Conservation (phyloP, 2,113 vertebrate genomes). For the Miniopterus natalensis region DNA sequence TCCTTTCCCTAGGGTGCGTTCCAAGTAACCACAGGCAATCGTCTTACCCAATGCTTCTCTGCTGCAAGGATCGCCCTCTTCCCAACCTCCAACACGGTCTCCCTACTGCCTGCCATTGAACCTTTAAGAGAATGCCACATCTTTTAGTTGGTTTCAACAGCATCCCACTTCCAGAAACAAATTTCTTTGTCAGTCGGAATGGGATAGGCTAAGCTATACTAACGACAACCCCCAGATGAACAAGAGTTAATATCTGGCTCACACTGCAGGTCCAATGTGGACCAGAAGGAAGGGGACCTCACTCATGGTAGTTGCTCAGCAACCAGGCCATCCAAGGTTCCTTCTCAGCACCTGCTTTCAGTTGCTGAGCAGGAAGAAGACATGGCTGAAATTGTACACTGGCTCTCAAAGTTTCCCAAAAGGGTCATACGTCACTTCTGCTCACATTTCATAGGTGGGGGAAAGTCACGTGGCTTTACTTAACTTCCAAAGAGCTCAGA, state of each 20-base stretch:
- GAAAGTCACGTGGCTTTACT: neutral
- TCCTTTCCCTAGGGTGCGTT: neutral
- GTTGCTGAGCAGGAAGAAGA: neutral
- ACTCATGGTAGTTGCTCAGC: neutral
- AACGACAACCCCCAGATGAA: neutral
- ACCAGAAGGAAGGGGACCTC: neutral
- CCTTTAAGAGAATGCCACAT: neutral
- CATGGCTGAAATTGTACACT: rapidly evolving
- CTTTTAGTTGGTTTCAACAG: neutral
- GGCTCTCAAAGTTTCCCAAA: neutral
- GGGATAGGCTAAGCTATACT: neutral
- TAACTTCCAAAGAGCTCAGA: neutral
- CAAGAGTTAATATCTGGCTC: neutral
- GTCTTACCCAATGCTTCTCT: neutral
- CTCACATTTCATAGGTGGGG: neutral
- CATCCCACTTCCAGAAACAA: neutral
- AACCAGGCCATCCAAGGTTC: neutral
- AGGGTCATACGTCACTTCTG: neutral
- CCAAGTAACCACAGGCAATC: neutral
- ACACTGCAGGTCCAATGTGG: neutral
- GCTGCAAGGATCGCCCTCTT: neutral
- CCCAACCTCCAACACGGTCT: neutral
- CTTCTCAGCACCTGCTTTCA: neutral
- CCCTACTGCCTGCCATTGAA: neutral
- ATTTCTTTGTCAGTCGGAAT: neutral